Conservation (phyloP, 2,888 invertebrate species). For the Elegia similella region DNA sequence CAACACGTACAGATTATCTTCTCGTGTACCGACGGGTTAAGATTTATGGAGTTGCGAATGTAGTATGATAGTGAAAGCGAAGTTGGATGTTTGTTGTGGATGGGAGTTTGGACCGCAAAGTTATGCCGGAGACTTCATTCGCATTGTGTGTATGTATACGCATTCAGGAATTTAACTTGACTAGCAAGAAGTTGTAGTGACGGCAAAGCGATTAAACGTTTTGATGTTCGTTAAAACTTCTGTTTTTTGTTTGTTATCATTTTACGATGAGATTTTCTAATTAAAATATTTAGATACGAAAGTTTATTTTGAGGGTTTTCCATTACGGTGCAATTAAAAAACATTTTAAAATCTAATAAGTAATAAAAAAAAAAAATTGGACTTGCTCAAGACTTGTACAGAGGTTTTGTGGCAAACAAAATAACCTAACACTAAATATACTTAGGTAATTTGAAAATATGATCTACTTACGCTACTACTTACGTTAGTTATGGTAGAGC, state of each 20-base stretch:
- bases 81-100: constrained; percentile 11
- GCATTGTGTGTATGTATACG: background rate
- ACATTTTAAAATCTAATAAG: too few species aligned
- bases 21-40: background rate
- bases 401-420: too few species aligned
- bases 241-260: constrained; percentile 1
- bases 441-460: too few species aligned
- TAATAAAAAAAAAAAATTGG: too few species aligned
- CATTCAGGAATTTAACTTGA: constrained; percentile 6
- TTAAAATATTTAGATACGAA: background rate
- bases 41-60: constrained; percentile 10
- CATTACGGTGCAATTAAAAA: too few species aligned
- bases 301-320: too few species aligned
- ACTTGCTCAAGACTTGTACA: too few species aligned
- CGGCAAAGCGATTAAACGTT: constrained; percentile 1
- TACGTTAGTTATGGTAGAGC: too few species aligned
- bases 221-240: constrained; percentile 18
- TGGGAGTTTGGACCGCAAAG: constrained; percentile 2
- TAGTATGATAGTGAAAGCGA: constrained; percentile 15
- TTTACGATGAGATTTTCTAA: background rate
- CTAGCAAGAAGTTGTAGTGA: background rate
- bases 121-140: constrained; percentile 6
- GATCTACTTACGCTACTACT: too few species aligned
- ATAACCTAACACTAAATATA: too few species aligned
- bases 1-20: too few species aligned